Evolutionary conservation across 2,113 vertebrate genomes (phyloP), one percentile per base, ranked within the genome.

Genomic region (Cisticola juncidis): DNA sequence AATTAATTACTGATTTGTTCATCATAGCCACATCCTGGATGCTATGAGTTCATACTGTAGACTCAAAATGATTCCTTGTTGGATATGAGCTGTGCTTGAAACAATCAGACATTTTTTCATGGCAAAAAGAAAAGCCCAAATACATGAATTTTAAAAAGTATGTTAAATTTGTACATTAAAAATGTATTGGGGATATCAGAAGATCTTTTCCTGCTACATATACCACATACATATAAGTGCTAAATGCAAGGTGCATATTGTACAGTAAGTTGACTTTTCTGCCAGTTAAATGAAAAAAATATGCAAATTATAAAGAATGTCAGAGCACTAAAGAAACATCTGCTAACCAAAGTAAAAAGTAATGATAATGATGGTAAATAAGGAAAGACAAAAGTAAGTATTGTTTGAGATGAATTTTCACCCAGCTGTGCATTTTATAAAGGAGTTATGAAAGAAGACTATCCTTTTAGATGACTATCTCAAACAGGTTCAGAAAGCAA

Each of bases 1-100:
- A 97, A 98, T 97, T 98, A 98, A 98, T 98, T 98, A 98, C 97
- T 97, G 95, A 96, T 96, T 97, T 96, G 95, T 97, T 97, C 97
- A 77, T 97, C 94, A 95, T 87, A 92, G 94, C 93, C 95, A 72
- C 71, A 97, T 95, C 94, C 91, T 95, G 96, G 94, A 97, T 96
- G 81, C 90, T 90, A 40, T 53, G 96, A 95, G 91, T 93, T 93
- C 93, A 44, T 86, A 48, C 42, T 71, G 82, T 88, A 92, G 94
- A 85, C 53, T 88, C 72, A 88, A 84, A 98, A 97, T 81, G 82
- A 97, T 96, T 93, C 71, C 68, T 97, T 50, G 71, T 80, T 77
- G 71, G 57, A 92, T 96, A 88, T 94, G 80, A 90, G 84, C 79
- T 95, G 83, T 81, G 66, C 80, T 94, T 21, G 6, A 95, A 96